Evolutionary conservation across 2,797 vertebrate genomes (phyloP), one percentile per base, ranked within the genome.

Genomic region (Anabas testudineus): DNA sequence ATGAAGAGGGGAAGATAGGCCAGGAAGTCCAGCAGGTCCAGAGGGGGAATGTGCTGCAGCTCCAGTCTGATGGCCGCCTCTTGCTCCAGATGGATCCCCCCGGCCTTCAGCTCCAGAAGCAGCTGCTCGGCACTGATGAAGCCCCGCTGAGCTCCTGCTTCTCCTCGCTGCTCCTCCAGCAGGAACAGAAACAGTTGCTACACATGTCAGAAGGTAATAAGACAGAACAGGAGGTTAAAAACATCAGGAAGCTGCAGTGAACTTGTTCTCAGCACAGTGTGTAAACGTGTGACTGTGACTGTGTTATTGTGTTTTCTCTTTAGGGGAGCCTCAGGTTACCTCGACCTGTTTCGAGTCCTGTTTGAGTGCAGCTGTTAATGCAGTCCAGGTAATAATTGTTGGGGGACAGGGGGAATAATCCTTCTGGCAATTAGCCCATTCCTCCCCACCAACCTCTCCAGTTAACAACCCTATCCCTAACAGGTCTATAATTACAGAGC

Each of bases 301-400:
- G 62, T 65, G 41, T 52, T 62, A 46, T 52, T 70, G 62, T 73
- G 62, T 52, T 65, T 46, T 56, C 32, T 53, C 37, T 16, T 83
- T 61, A 58, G 88, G 87, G 89, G 74, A 89, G 93, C 93, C 83
- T 96, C 95, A 91, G 94, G 94, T 97, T 98, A 95, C 96, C 94
- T 93, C 94, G 80, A 95, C 89, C 91, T 93, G 91, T 92, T 95
- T 93, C 94, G 91, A 74, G 88, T 83, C 82, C 82, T 91, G 80
- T 97, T 94, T 95, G 91, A 94, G 94, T 95, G 96, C 98, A 99
- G 97, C 95, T 94, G 95, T 95, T 97, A 95, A 97, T 95, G 94
- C 94, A 95, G 95, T 94, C 92, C 92, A 95, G 95, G 95, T 96
- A 95, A 96, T 97, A 96, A 96, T 95, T 96, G 96, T 76, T 74